Conservation (phyloP, 2,888 invertebrate species). For the Scaptomyza polygonia region DNA sequence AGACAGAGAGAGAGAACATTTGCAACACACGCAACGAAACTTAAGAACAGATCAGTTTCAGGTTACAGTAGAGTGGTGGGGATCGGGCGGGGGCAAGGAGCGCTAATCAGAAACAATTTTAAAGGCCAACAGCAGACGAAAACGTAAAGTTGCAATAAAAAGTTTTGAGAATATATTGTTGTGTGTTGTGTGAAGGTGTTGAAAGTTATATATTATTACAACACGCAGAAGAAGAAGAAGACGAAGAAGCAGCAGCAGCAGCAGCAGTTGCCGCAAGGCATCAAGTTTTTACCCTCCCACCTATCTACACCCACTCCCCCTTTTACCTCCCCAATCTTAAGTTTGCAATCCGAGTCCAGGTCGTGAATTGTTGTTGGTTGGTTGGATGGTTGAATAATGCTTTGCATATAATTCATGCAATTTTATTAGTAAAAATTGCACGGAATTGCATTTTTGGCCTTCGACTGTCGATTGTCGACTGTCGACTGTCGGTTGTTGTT, state of each 20-base stretch:
- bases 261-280: conserved; percentile 52
- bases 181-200: conserved; percentile 67
- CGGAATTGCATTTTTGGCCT: conserved; percentile 55
- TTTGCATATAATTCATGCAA: conserved; percentile 77
- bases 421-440: conserved; percentile 68
- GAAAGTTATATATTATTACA: conserved; percentile 65
- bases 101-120: conserved; percentile 73
- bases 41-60: conserved; percentile 11
- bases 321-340: not conserved
- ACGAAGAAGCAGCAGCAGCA: conserved; percentile 17
- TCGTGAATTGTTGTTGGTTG: conserved; percentile 20
- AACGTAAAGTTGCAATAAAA: conserved; percentile 46
- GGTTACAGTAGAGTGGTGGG: not conserved
- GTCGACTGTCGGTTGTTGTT: no score
- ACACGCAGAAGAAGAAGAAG: not conserved
- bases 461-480: no score
- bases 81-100: not conserved
- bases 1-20: conserved; percentile 18
- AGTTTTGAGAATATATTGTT: conserved; percentile 42
- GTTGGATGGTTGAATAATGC: conserved; percentile 59
- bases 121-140: conserved; percentile 22
- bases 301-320: not conserved
- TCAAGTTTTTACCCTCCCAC: conserved; percentile 16
- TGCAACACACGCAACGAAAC: conserved; percentile 45
- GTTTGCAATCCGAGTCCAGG: conserved; percentile 23